Evolutionary conservation across 2,113 vertebrate species (phyloP).

Genomic region (Silurus meridionalis): DNA sequence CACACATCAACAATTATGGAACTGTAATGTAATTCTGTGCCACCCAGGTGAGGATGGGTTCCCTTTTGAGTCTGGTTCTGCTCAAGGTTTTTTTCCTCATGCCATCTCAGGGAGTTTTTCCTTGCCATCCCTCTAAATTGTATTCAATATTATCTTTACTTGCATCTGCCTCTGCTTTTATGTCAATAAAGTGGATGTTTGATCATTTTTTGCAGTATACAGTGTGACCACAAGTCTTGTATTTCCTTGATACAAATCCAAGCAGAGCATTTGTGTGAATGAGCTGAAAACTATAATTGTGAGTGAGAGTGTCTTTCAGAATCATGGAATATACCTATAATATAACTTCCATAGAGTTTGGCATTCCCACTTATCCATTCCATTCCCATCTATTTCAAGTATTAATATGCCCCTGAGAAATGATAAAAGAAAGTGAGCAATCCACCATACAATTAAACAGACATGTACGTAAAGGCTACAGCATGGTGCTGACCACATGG

Average conservation of each 20-base stretch:
- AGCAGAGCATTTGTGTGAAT: background rate
- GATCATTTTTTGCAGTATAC: conserved; percentile 12
- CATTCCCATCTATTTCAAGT: background rate
- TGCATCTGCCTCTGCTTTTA: background rate
- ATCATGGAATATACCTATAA: conserved; percentile 32
- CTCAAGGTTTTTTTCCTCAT: too few species aligned
- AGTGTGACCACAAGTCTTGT: background rate
- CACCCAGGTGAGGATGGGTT: too few species aligned
- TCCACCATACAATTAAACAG: conserved; percentile 52
- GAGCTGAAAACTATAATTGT: background rate
- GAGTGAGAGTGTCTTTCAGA: conserved; percentile 23
- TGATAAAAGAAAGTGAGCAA: conserved; percentile 44
- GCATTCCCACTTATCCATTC: too few species aligned
- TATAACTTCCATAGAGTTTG: background rate
- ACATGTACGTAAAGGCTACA: conserved; percentile 45
- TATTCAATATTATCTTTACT: background rate
- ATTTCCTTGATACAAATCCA: background rate
- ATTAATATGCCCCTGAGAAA: conserved; percentile 52
- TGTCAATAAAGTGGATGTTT: background rate
- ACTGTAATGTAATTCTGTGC: too few species aligned
- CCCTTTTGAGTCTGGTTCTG: too few species aligned
- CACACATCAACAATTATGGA: too few species aligned
- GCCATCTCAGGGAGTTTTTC: too few species aligned
- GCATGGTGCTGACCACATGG: background rate
- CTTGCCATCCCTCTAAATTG: too few species aligned